phyloP scores from a whole-genome alignment of 1,140 invertebrate species.

The Bradysia coprophila region DNA sequence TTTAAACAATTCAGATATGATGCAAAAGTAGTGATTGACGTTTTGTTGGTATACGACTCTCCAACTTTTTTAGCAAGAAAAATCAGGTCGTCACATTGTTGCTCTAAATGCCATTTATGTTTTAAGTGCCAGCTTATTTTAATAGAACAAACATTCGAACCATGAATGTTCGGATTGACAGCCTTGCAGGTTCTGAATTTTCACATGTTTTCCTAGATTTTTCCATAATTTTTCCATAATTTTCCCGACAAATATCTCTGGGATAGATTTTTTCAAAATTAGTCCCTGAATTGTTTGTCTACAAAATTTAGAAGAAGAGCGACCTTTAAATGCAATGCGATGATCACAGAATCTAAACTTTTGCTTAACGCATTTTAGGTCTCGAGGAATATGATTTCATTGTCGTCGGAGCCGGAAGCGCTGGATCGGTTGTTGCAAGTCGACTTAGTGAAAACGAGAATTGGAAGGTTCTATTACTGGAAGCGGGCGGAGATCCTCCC shows the following conservation, averaged over 20 bases:
- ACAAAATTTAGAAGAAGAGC: neutral
- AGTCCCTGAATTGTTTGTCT: neutral
- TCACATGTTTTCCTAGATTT: neutral
- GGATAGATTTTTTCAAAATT: neutral
- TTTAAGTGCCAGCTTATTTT: too few relatives aligned
- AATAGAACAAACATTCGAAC: too few relatives aligned
- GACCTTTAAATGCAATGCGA: neutral
- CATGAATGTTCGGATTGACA: too few relatives aligned
- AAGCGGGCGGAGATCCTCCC: slow-evolving; percentile 35
- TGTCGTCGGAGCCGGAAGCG: slow-evolving; percentile 2
- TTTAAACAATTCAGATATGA: too few relatives aligned
- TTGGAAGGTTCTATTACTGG: slow-evolving; percentile 34
- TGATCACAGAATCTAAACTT: too few relatives aligned
- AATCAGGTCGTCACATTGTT: too few relatives aligned
- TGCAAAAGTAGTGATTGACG: too few relatives aligned
- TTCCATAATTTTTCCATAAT: neutral
- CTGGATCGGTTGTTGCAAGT: slow-evolving; percentile 33
- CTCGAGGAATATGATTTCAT: slow-evolving; percentile 5
- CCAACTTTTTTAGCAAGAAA: too few relatives aligned
- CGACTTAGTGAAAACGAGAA: slow-evolving; percentile 31
- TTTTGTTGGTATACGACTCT: too few relatives aligned
- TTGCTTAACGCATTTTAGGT: neutral
- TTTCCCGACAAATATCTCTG: neutral
- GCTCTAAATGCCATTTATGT: too few relatives aligned
- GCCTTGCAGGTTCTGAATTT: neutral